phyloP scores from a whole-genome alignment of 2,888 invertebrate genomes.

The Hetaerina titia region DNA sequence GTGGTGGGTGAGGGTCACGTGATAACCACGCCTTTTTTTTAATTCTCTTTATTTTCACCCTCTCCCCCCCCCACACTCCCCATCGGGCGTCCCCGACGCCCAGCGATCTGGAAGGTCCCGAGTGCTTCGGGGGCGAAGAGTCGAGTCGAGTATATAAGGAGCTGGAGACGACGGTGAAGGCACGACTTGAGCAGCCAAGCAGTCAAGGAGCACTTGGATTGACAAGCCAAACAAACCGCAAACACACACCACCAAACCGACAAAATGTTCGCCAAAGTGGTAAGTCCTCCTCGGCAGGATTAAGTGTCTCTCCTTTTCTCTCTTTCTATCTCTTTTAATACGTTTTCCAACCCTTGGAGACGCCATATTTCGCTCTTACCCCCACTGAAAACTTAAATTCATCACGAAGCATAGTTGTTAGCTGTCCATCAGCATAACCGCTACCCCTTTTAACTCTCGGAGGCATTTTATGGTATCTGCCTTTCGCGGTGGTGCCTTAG shows the following conservation, averaged over 20 bases:
- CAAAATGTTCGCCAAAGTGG: conserved; percentile 64
- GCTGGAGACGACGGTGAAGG: background rate
- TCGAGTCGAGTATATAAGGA: background rate
- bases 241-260: conserved; percentile 11
- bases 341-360: background rate
- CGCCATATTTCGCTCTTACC: background rate
- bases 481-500: background rate
- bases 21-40: conserved; percentile 46
- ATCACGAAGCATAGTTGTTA: background rate
- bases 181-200: conserved; percentile 36
- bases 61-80: conserved; percentile 5
- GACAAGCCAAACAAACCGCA: conserved; percentile 32
- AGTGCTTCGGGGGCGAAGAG: background rate
- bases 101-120: background rate
- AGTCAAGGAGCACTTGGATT: background rate
- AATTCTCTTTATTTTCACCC: background rate
- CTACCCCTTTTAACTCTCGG: no score
- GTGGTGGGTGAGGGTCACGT: conserved; percentile 46
- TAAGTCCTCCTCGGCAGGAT: background rate
- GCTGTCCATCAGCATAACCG: background rate
- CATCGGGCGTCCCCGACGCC: background rate
- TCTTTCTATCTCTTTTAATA: background rate
- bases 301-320: background rate
- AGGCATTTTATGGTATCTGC: background rate
- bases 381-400: background rate